phyloP scores from a whole-genome alignment of 1,140 invertebrate genomes.

The Brachionus plicatilis region DNA sequence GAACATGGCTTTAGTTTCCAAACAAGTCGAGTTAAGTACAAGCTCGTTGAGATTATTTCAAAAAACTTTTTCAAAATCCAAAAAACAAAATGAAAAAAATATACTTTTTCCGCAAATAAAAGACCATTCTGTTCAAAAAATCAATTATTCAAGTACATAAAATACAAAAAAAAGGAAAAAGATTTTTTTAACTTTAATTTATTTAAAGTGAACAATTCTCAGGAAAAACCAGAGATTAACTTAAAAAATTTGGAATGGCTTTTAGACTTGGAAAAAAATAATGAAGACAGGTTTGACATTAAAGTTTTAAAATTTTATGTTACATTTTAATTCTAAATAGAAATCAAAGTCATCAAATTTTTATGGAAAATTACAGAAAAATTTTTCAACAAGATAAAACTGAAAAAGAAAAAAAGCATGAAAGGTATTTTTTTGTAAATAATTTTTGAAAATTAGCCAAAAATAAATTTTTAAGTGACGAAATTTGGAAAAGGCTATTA shows the following conservation, averaged over 20 bases:
- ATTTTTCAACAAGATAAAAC: slow-evolving; percentile 45
- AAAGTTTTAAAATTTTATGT: not conserved
- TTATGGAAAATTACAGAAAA: slow-evolving; percentile 50
- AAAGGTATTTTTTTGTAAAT: not conserved
- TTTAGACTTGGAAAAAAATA: not conserved
- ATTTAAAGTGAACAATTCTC: not conserved
- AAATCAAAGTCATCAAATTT: slow-evolving; percentile 47
- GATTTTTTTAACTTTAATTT: not conserved
- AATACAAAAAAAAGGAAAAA: not conserved
- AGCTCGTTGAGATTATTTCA: not conserved
- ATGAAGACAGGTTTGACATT: not conserved
- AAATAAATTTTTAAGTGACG: not conserved
- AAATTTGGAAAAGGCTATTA: not conserved
- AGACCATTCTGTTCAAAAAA: not conserved
- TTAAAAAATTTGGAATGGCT: slow-evolving; percentile 33
- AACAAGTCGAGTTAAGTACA: not conserved
- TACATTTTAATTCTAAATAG: not conserved
- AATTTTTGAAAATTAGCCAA: not conserved
- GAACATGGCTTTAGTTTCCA: not conserved
- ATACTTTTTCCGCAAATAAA: not conserved
- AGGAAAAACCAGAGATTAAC: not conserved
- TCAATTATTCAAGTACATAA: slow-evolving; percentile 13
- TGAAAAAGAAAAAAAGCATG: slow-evolving; percentile 1
- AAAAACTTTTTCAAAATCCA: not conserved
- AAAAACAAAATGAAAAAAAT: not conserved